Conservation (phyloP, 2,797 vertebrate genomes). For the Podargus strigoides region DNA sequence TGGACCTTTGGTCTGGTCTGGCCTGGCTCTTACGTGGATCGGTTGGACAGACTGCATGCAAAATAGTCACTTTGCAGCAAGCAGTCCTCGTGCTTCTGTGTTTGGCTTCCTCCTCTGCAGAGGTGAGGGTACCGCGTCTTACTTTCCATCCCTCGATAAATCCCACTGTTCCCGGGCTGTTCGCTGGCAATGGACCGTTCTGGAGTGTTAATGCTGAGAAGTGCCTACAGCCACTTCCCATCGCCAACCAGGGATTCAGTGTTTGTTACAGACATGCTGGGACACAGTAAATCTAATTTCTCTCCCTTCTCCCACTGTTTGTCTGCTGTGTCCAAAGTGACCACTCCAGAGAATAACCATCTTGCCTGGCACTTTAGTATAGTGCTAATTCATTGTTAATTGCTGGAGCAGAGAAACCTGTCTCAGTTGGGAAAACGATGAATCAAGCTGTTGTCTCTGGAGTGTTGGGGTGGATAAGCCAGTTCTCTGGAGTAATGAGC, state of each 20-base stretch:
- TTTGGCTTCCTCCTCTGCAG: background rate
- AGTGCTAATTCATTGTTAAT: conserved; percentile 64
- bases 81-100: background rate
- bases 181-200: background rate
- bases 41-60: background rate
- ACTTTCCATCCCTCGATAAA: background rate
- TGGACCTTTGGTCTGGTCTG: background rate
- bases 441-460: background rate
- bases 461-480: background rate
- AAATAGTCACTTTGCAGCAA: background rate
- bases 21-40: background rate
- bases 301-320: background rate
- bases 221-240: background rate
- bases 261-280: background rate
- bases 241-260: background rate
- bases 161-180: background rate
- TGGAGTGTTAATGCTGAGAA: background rate
- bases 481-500: background rate
- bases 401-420: conserved; percentile 43
- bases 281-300: conserved; percentile 27
- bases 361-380: conserved; percentile 30
- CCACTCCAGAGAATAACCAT: conserved; percentile 22
- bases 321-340: conserved; percentile 22
- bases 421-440: background rate
- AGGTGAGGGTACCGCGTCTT: background rate